Percentiles rank a stretch among this genome's conserved stretches.
Conservation (phyloP, 2,113 vertebrate genomes). For the Sturnus vulgaris region DNA sequence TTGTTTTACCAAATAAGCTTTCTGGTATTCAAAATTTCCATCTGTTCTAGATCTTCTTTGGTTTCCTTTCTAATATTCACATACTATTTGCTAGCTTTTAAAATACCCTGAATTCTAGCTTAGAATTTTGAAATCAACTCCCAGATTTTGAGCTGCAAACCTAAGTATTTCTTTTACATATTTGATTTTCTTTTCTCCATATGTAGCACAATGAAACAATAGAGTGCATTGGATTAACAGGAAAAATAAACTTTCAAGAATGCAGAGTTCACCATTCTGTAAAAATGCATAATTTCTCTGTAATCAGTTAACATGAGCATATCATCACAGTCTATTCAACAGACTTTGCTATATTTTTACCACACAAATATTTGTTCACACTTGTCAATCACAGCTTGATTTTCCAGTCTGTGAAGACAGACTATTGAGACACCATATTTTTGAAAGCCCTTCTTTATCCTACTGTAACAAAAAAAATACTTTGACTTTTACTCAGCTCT, state of each 20-base stretch:
- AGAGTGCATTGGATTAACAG: background rate
- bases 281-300: conserved; percentile 5
- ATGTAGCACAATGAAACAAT: background rate
- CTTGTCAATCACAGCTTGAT: background rate
- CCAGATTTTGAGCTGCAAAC: background rate
- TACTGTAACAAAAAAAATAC: background rate
- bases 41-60: background rate
- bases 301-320: background rate
- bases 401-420: background rate
- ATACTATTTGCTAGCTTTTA: background rate
- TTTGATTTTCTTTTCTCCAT: background rate
- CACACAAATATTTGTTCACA: background rate
- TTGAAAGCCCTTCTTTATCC: background rate
- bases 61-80: background rate
- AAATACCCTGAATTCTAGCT: background rate
- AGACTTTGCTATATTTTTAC: background rate
- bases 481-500: background rate
- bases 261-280: background rate
- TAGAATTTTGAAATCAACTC: background rate
- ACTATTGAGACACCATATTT: background rate
- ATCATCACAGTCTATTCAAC: background rate
- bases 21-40: background rate
- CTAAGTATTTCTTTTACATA: background rate
- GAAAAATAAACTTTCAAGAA: background rate
- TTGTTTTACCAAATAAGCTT: background rate